Conservation (phyloP, 2,888 invertebrate species). For the Drosophila tripunctata region DNA sequence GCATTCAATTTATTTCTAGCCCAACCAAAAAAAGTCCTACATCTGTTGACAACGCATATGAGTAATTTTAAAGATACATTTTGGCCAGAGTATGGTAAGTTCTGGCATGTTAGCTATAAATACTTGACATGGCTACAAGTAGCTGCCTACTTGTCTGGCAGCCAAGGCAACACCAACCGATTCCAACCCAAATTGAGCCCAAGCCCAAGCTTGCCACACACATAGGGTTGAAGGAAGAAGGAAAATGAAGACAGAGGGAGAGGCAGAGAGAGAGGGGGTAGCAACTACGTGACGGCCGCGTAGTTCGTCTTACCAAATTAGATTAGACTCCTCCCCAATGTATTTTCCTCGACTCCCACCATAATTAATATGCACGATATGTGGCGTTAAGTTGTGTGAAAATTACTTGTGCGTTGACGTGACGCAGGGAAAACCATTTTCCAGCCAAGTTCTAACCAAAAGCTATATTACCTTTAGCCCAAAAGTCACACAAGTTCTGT, state of each 20-base stretch:
- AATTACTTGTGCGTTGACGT: conserved; percentile 72
- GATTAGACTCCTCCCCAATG: conserved; percentile 51
- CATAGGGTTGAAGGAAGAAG: background rate
- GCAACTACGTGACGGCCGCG: conserved; percentile 55
- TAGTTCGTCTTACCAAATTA: conserved; percentile 70
- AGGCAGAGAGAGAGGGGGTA: background rate
- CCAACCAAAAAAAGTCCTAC: conserved; percentile 26
- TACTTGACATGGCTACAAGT: conserved; percentile 75
- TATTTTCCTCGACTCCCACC: conserved; percentile 9
- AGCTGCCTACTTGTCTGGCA: conserved; percentile 38
- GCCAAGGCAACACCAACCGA: conserved; percentile 3
- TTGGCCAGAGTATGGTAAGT: conserved; percentile 52
- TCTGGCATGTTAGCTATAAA: conserved; percentile 73
- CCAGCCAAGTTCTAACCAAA: conserved; percentile 13
- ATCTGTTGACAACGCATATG: conserved; percentile 38
- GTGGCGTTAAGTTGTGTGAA: conserved; percentile 78
- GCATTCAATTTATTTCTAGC: conserved; percentile 74
- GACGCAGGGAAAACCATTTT: conserved; percentile 54
- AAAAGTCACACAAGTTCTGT: background rate
- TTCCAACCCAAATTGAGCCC: background rate
- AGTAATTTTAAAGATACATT: conserved; percentile 62
- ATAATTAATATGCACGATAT: conserved; percentile 80
- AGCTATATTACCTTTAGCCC: background rate
- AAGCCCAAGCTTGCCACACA: background rate
- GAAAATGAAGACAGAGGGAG: background rate